phyloP scores from a whole-genome alignment of 2,113 vertebrate species.

The Bungarus multicinctus region DNA sequence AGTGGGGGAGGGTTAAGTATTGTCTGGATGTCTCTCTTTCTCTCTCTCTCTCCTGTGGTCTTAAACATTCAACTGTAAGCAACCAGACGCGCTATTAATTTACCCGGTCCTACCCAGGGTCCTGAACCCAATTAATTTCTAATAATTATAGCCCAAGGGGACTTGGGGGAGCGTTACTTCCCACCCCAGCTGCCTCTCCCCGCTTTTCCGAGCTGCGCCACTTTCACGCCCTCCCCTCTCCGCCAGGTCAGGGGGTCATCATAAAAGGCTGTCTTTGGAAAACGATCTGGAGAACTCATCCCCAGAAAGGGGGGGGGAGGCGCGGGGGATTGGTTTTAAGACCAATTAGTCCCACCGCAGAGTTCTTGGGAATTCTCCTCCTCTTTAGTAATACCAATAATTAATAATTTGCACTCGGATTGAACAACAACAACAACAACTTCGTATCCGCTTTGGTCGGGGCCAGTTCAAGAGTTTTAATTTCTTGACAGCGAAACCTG shows the following conservation, averaged over 20 bases:
- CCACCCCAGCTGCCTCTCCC: slow-evolving; percentile 53
- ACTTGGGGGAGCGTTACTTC: slow-evolving; percentile 56
- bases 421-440: slow-evolving; percentile 49
- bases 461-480: slow-evolving; percentile 70
- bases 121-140: slow-evolving; percentile 95
- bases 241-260: slow-evolving; percentile 79
- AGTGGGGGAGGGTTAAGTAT: neutral
- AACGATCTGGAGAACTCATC: slow-evolving; percentile 80
- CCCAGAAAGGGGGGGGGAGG: slow-evolving; percentile 72
- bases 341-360: slow-evolving; percentile 83
- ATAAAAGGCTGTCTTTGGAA: slow-evolving; percentile 86
- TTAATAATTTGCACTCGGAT: slow-evolving; percentile 64
- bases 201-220: slow-evolving; percentile 71
- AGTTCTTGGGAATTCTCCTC: slow-evolving; percentile 67
- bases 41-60: slow-evolving; percentile 67
- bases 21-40: slow-evolving; percentile 46
- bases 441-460: slow-evolving; percentile 64
- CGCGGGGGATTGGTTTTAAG: slow-evolving; percentile 80
- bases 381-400: neutral
- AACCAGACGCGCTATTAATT: slow-evolving; percentile 84
- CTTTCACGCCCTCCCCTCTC: slow-evolving; percentile 74
- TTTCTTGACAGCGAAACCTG: slow-evolving; percentile 83
- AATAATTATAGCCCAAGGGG: slow-evolving; percentile 93
- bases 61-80: slow-evolving; percentile 79
- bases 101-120: slow-evolving; percentile 79